Base-by-base conservation (phyloP, 2,113 vertebrate species). In the Ictidomys tridecemlineatus region DNA sequence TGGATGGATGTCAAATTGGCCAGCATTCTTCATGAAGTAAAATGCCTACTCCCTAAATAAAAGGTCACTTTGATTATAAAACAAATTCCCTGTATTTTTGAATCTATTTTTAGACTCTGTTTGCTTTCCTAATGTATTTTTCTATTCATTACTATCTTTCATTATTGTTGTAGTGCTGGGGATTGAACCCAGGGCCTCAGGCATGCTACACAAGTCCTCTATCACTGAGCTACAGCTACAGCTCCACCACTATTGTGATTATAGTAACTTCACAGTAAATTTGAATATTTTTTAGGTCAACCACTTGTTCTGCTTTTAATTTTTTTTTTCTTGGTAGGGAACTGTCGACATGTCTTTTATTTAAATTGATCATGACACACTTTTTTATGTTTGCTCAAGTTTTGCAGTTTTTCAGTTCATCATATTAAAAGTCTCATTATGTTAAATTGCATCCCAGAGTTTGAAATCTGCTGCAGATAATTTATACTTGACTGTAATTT, bases 11-110 rank as follows among this genome's bases (percentile, higher is more conserved):
- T 17, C 53, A 95, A n/a, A 76, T 28, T 28, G 10, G 17, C 13
- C 30, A 95, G 51, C 30, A 84, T 87, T 93, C 32, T 79, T 89
- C 74, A 67, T 51, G 0, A 10, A 74, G 30, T 63, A 93, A 95
- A 96, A 93, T 78, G 78, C 12, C 28, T 20, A 72, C 56, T 42
- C 42, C 8, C 63, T 13, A 78, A 78, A 53, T 72, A 32, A 94
- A 97, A 96, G 18, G 18, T 89, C 63, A 69, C 26, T 73, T 93
- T 39, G 56, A 82, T 88, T 82, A 84, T 93, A 96, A 93, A 83
- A 1, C 72, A 8, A 77, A 86, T 91, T 58, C 51, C 32, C 39
- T 88, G 0, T n/a, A 24, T 73, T n/a, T 24, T 34, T 96, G 16
- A 72, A 65, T 76, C 7, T 80, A 79, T 82, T 77, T 92, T 58